Conservation (phyloP, 2,797 vertebrate genomes). For the Jordanella pulchra region DNA sequence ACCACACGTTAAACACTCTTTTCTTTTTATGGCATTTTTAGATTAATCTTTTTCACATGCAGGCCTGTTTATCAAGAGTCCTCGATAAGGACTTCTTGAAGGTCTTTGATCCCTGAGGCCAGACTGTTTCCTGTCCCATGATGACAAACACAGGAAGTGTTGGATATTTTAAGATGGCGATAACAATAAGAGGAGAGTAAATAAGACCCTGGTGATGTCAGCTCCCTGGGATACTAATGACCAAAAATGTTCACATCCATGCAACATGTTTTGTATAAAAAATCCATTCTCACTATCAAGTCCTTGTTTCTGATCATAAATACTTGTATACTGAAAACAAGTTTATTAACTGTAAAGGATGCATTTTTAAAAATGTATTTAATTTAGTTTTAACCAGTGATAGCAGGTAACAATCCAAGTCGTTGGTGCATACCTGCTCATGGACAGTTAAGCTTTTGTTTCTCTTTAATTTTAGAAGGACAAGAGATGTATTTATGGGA, state of each 20-base stretch:
- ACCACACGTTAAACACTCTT: conserved; percentile 8
- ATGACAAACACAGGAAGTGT: conserved; percentile 70
- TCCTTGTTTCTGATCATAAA: not conserved
- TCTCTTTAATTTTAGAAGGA: not conserved
- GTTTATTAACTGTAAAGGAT: too few relatives aligned
- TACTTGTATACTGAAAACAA: not conserved
- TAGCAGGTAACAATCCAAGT: not conserved
- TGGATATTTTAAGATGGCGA: conserved; percentile 24
- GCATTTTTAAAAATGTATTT: too few relatives aligned
- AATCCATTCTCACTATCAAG: too few relatives aligned
- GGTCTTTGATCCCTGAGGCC: conserved; percentile 57
- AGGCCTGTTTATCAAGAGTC: conserved; percentile 5
- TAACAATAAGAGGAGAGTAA: conserved; percentile 54
- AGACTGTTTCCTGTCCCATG: conserved; percentile 60
- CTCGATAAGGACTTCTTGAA: conserved; percentile 34
- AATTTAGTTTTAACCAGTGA: too few relatives aligned
- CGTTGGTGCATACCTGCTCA: too few relatives aligned
- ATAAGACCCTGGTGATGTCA: conserved; percentile 40
- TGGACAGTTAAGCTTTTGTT: not conserved
- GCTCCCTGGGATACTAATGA: conserved; percentile 45
- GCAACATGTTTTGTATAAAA: not conserved
- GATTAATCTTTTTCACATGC: conserved; percentile 29
- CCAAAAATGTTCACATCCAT: not conserved
- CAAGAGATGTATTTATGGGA: not conserved
- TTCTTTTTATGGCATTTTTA: conserved; percentile 9